A percentile compares a stretch with the other conserved stretches of the same genome.
These are phyloP conservation scores for Neuroscelio doddi DNA, from an alignment of 2,888 invertebrate genomes.

Conservation along the genomic window DNA sequence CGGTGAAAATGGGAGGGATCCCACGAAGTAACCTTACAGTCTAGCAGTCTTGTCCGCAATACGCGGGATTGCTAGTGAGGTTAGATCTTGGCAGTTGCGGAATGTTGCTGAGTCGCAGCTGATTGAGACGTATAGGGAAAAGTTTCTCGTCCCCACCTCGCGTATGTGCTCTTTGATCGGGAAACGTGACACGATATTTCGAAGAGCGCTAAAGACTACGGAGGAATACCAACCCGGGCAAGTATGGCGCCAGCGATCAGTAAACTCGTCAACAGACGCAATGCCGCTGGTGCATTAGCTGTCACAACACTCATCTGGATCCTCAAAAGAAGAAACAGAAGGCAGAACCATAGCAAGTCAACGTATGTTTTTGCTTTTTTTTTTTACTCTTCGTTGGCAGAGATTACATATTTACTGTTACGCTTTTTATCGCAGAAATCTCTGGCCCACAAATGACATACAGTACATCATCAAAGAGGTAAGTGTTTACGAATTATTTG, in stretches of 20 bases:
- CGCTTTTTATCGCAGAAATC: constrained; percentile 70
- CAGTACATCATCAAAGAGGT: constrained; percentile 85
- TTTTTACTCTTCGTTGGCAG: neutral
- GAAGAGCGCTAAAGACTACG: constrained; percentile 4
- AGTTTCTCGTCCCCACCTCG: constrained; percentile 19
- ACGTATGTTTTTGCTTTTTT: constrained; percentile 35
- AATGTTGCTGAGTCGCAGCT: constrained; percentile 3
- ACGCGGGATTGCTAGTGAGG: constrained; percentile 1
- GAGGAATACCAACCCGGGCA: constrained; percentile 2
- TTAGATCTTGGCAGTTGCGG: constrained; percentile 3
- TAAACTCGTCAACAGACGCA: constrained; percentile 81
- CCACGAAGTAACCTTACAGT: no score
- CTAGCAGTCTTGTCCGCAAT: no score
- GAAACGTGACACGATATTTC: constrained; percentile 12
- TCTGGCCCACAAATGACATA: constrained; percentile 80
- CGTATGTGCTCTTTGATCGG: constrained; percentile 28
- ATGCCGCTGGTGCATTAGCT: constrained; percentile 79
- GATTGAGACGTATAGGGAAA: constrained; percentile 10
- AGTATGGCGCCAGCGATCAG: constrained; percentile 84
- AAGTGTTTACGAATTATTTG: constrained; percentile 24
- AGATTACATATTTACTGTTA: constrained; percentile 8
- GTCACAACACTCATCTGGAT: constrained; percentile 69
- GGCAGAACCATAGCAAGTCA: constrained; percentile 37
- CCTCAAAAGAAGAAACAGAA: constrained; percentile 56
- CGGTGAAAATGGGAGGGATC: neutral